Evolutionary conservation across 35 echinoderm and acorn worm genomes (phyloP), one percentile per base, ranked within the genome.

Genomic region (Hemicentrotus pulcherrimus): DNA sequence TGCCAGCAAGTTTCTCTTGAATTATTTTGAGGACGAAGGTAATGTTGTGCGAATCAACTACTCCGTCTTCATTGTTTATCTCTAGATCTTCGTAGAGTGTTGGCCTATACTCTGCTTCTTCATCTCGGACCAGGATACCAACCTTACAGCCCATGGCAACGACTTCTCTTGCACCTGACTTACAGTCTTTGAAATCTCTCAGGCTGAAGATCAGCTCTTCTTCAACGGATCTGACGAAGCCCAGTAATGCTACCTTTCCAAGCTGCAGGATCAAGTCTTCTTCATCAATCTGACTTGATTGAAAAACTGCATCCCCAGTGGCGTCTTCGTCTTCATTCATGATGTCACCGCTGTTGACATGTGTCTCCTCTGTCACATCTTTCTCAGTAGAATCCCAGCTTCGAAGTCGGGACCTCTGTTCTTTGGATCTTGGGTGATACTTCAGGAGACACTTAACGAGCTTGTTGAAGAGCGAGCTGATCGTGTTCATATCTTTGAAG

Each of bases 1-100:
- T 89, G 9, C 94, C 96, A 45, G 94, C 94, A 65, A 55, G 92
- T 94, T 96, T 96, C 47, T 96, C 96, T 91, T 96, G 96, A 47
- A 94, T 46, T 32, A 86, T 61, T 52, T 94, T 96, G 45, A 94
- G 94, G 86, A 96, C 86, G 47, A 94, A 96, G 31, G 85, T 61
- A 47, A 96, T 87, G n/a, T 86, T 94, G 48, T 32, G 31, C 7
- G 31, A 18, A 45, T 85, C 48, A 70, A 9, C 22, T 41, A 46
- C 32, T 22, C 31, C 33, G 19, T 86, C 71, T 32, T 70, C 94
- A 7, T 70, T 85, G 65, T 85, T 70, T 11, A 86, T 85, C 47
- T 91, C 88, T 18, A 88, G 32, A 15, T 94, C 85, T 61, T 88
- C 52, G 32, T 45, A 89, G 13, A 33, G 47, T 31, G 32, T 85